Evolutionary conservation across 2,888 invertebrate species (phyloP), one percentile per base, ranked within the genome.

Genomic region (Pseudoips prasinana): DNA sequence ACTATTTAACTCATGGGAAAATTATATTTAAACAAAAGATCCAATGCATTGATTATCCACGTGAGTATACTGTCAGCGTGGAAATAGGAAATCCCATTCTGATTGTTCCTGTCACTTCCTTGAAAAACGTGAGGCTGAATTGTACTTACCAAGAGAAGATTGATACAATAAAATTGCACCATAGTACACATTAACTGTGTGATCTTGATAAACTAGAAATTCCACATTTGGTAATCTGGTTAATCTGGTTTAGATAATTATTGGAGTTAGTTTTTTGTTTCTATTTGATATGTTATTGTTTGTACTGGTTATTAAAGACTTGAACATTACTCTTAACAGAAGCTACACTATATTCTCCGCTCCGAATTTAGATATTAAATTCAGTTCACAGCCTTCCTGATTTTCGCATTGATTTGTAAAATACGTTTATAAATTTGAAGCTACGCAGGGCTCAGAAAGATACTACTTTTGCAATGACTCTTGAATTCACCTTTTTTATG

Each of bases 21-120:
- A 69, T 69, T 57, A 48, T 62, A 60, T 60, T 55, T 38, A 64
- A 56, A 78, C 75, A 81, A 84, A 73, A 74, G 71, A 70, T 59
- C 65, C 64, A 54, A 59, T 54, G 56, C 64, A 57, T 51, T 58
- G 52, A 62, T 56, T 44, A 47, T 45, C 61, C 60, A 64, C 64
- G 66, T 37, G 38, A n/a, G 39, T 36, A 24, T 44, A 14, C 25
- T 64, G 61, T 46, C 36, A 46, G 51, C 70, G 69, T 77, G 75
- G 73, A 78, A 82, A 81, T 84, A 81, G 87, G 86, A 85, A 86
- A 85, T 84, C 72, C 86, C 84, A 62, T 69, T 54, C 59, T 76
- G 77, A 78, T 80, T 73, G 64, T 79, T 76, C 71, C 73, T 66
- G 59, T 67, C 61, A 73, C 68, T 79, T 83, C 72, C 75, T 59